Percentiles rank a stretch among this genome's conserved stretches.
Conservation (phyloP, 2,797 vertebrate genomes). For the Telmatherina bonti region DNA sequence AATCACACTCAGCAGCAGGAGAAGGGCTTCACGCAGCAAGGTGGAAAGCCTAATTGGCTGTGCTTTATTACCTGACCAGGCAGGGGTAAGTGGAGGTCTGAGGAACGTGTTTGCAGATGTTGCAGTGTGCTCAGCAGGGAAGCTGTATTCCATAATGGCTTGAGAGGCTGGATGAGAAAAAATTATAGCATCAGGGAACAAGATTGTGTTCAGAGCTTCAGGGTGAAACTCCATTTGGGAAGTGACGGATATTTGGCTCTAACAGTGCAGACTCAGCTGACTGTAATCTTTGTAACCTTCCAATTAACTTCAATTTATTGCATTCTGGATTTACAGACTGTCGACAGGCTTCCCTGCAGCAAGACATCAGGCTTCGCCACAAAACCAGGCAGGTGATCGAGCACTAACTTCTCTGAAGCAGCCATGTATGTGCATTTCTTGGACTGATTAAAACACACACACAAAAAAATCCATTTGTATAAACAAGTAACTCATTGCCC, state of each 20-base stretch:
- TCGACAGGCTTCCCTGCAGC: constrained; percentile 41
- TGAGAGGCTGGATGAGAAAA: constrained; percentile 42
- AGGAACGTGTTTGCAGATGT: constrained; percentile 71
- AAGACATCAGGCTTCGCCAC: constrained; percentile 28
- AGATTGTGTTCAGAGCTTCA: constrained; percentile 35
- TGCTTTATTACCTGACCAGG: constrained; percentile 67
- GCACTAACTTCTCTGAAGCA: constrained; percentile 5
- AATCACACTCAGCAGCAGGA: constrained; percentile 66
- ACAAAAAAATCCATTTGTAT: too few relatives aligned
- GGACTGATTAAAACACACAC: too few relatives aligned
- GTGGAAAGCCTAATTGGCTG: constrained; percentile 68
- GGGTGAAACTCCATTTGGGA: constrained; percentile 35
- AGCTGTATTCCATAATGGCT: constrained; percentile 53
- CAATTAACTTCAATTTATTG: constrained; percentile 70
- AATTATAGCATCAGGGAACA: constrained; percentile 47
- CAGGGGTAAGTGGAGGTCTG: constrained; percentile 65
- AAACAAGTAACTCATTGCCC: too few relatives aligned
- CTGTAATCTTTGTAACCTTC: constrained; percentile 56
- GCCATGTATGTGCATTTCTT: background rate
- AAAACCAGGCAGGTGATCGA: constrained; percentile 32
- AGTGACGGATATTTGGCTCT: constrained; percentile 54
- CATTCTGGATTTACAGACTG: constrained; percentile 58
- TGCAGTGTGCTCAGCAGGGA: constrained; percentile 55
- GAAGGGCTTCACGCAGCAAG: constrained; percentile 63
- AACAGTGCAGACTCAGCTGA: constrained; percentile 48